A percentile compares a stretch with the other conserved stretches of the same genome.
These are phyloP conservation scores for Thymallus thymallus DNA, from an alignment of 2,113 vertebrate genomes.

Conservation along the genomic window DNA sequence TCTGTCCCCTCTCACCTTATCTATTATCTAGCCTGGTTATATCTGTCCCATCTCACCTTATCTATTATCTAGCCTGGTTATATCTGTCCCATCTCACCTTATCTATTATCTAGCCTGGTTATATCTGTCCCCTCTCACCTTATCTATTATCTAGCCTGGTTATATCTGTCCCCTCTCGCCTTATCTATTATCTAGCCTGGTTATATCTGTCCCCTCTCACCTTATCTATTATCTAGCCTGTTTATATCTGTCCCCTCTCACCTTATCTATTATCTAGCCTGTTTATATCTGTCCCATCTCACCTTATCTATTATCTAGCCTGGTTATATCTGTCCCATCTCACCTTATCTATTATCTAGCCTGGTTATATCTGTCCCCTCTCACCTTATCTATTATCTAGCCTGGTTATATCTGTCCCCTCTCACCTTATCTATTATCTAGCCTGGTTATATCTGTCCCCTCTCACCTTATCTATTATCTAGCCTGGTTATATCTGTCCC, in stretches of 20 bases:
- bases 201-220: no score
- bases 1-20: conserved; percentile 63
- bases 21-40: conserved; percentile 57
- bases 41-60: conserved; percentile 61
- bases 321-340: conserved; percentile 68
- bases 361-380: conserved; percentile 57
- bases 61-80: background rate
- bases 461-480: no score
- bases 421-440: conserved; percentile 10
- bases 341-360: conserved; percentile 3
- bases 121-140: no score
- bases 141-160: no score
- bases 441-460: no score
- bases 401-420: background rate
- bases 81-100: conserved; percentile 60
- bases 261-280: no score
- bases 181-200: no score
- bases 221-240: no score
- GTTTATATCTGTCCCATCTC: no score
- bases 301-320: conserved; percentile 66
- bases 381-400: conserved; percentile 31
- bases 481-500: background rate
- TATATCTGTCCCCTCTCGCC: no score
- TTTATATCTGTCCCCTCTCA: no score
- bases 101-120: conserved; percentile 4